Evolutionary conservation across 2,888 invertebrate genomes (phyloP), one percentile per base, ranked within the genome.

Genomic region (Drosophila glabriapex): DNA sequence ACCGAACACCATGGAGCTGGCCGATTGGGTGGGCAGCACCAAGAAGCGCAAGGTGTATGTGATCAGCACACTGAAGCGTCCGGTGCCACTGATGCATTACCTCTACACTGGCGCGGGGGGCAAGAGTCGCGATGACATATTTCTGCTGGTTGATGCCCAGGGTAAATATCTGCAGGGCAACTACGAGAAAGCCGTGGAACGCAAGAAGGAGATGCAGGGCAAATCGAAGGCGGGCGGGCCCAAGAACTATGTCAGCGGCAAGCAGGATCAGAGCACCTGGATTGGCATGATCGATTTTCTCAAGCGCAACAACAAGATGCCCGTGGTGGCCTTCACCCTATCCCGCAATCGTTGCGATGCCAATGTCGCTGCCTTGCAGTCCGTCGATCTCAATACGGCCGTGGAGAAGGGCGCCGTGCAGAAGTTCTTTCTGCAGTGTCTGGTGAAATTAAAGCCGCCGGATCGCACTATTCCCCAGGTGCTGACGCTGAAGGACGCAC

Each of bases 1-100:
- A 31, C 99, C 99, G 0, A 99, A 99, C 93, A 97, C 98, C 0
- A 94, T 98, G 73, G 97, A 99, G 93, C 98, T 99, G 94, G 99
- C 99, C 0, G 96, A 97, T 92, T 98, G 98, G 98, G 96, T 98
- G 37, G 98, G 98, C 0, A 95, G 96, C 78, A 97, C 97, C 0
- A 97, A 97, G 93, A 96, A 97, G 88, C 95, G 97, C 71, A 98
- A 97, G 92, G 97, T 97, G 66, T 98, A 97, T 91, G 99, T 99
- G 0, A 97, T 99, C 16, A 98, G 97, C 71, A 99, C 99, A 0
- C 94, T 95, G 0, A 97, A 98, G 90, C 94, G 99, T 65, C 99
- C 99, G 0, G 98, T 99, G 0, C 99, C 99, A 0, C 94, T 99
- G 50, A 97, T 98, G 91, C 99, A 99, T 93, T 98, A 96, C 93